Evolutionary conservation across 2,797 vertebrate species (phyloP).

Genomic region (Sebastes iracundus): DNA sequence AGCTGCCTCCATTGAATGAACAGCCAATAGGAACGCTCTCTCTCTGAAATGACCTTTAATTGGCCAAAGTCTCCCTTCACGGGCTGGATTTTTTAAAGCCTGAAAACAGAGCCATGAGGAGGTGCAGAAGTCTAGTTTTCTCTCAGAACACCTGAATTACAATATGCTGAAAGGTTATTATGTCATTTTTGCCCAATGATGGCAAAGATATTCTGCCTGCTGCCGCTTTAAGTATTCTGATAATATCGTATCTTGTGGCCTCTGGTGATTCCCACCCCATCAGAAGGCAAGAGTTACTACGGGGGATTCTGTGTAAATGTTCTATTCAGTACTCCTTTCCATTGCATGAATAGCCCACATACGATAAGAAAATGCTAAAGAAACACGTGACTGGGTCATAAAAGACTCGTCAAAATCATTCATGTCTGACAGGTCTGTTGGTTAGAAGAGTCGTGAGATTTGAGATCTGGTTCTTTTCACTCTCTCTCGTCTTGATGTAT

Average conservation of each 20-base stretch:
- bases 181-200: too few species aligned
- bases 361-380: background rate
- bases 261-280: background rate
- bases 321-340: background rate
- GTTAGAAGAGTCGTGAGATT: background rate
- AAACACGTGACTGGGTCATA: background rate
- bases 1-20: too few species aligned
- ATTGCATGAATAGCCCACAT: background rate
- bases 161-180: too few species aligned
- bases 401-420: background rate
- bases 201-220: too few species aligned
- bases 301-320: background rate
- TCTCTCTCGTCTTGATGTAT: slow-evolving; percentile 19
- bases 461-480: slow-evolving; percentile 15
- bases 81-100: too few species aligned
- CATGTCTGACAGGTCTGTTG: slow-evolving; percentile 1
- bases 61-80: too few species aligned
- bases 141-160: too few species aligned
- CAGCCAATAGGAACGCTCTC: too few species aligned
- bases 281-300: background rate
- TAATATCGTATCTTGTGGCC: background rate
- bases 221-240: background rate
- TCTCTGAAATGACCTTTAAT: too few species aligned
- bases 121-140: too few species aligned
- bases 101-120: too few species aligned